phyloP scores from a whole-genome alignment of 2,113 vertebrate genomes.

The Poeciliopsis turrubarensis region DNA sequence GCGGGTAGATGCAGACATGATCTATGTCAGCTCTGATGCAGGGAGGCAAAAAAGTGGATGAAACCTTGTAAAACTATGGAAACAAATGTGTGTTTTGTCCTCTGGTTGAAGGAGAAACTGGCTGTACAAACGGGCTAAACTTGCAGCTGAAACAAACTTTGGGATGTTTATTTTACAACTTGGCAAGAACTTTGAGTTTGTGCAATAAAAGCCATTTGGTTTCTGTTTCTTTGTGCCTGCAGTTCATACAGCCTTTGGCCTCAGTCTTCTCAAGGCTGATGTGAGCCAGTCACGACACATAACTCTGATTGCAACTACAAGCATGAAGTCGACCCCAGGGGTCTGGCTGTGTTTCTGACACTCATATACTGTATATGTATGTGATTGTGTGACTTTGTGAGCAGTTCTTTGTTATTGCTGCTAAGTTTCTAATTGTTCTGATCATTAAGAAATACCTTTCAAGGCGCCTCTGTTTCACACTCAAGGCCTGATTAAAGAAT shows the following conservation, averaged over 20 bases:
- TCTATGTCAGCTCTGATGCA: constrained; percentile 59
- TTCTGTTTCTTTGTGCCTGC: constrained; percentile 55
- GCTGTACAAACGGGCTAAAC: constrained; percentile 14
- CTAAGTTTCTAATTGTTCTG: constrained; percentile 82
- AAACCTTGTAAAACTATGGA: constrained; percentile 44
- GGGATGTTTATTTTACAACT: constrained; percentile 70
- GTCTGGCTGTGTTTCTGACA: constrained; percentile 32
- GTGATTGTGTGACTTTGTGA: constrained; percentile 45
- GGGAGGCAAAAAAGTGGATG: constrained; percentile 53
- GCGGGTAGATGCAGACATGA: constrained; percentile 54
- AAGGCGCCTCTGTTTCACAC: constrained; percentile 79
- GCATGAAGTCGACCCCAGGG: constrained; percentile 44
- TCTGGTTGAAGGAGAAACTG: constrained; percentile 32
- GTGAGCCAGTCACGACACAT: constrained; percentile 58
- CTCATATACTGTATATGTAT: constrained; percentile 26
- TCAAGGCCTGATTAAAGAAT: constrained; percentile 85
- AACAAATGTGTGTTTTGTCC: constrained; percentile 51
- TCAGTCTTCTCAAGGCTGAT: constrained; percentile 53
- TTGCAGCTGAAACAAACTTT: constrained; percentile 42
- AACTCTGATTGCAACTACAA: constrained; percentile 56
- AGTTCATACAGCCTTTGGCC: constrained; percentile 65
- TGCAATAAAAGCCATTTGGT: constrained; percentile 52
- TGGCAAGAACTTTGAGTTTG: constrained; percentile 51
- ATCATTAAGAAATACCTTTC: constrained; percentile 80
- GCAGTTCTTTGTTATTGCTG: constrained; percentile 39